These are phyloP conservation scores for Dynastes hyllus DNA, from an alignment of 2,888 invertebrate genomes.

Conservation along the genomic window DNA sequence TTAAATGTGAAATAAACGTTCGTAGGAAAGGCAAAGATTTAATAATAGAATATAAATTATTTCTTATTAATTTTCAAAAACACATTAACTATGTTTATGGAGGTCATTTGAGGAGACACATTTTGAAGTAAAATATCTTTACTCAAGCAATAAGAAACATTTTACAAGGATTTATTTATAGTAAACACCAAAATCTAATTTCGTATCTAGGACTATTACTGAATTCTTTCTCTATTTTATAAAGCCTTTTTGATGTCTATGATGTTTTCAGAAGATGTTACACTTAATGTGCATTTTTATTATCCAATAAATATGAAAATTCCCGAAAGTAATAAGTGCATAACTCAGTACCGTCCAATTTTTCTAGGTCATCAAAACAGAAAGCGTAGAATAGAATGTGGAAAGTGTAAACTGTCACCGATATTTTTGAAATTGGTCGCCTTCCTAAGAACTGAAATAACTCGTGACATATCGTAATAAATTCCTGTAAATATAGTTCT, in stretches of 20 bases:
- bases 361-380: constrained; percentile 2
- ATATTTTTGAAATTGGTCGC: background rate
- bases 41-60: no score
- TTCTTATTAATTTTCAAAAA: no score
- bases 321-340: background rate
- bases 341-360: background rate
- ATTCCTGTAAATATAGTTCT: background rate
- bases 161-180: background rate
- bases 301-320: background rate
- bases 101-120: no score
- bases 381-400: background rate
- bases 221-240: background rate
- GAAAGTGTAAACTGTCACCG: constrained; percentile 6
- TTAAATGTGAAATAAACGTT: no score
- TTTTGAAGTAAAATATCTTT: no score
- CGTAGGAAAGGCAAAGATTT: no score
- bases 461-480: background rate
- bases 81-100: no score
- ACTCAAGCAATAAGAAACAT: background rate
- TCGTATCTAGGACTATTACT: background rate
- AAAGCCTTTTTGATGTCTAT: background rate
- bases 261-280: background rate
- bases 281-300: constrained; percentile 2
- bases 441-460: background rate
- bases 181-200: background rate